These are phyloP conservation scores for Aphodius sticticus DNA, from an alignment of 2,888 invertebrate genomes.

Conservation along the genomic window DNA sequence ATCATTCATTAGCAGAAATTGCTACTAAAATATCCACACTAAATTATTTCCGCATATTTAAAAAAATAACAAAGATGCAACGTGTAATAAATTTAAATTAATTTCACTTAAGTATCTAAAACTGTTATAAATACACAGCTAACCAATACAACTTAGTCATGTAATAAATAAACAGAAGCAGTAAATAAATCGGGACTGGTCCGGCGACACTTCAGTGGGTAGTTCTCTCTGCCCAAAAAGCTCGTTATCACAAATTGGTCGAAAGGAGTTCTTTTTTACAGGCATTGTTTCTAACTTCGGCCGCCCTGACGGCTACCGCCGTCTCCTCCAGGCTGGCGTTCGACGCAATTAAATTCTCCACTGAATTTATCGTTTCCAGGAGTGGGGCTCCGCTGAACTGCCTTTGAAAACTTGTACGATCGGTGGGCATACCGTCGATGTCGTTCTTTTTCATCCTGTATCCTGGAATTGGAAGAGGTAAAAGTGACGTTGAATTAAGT, in stretches of 20 bases:
- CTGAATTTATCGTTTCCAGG: constrained; percentile 34
- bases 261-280: background rate
- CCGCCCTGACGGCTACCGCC: background rate
- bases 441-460: constrained; percentile 31
- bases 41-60: too few relatives aligned
- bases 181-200: background rate
- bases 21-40: too few relatives aligned
- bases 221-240: background rate
- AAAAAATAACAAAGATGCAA: background rate
- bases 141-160: background rate
- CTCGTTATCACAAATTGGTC: constrained; percentile 4
- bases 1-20: too few relatives aligned
- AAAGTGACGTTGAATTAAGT: too few relatives aligned
- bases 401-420: constrained; percentile 25
- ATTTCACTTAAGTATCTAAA: background rate
- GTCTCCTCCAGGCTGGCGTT: constrained; percentile 23
- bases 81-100: background rate
- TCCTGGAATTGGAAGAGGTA: background rate
- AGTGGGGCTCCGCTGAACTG: constrained; percentile 35
- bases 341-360: constrained; percentile 33
- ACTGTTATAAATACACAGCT: background rate
- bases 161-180: background rate
- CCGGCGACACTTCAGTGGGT: background rate
- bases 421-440: constrained; percentile 31
- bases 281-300: constrained; percentile 4